Evolutionary conservation across 2,888 invertebrate species (phyloP), one percentile per base, ranked within the genome.

Genomic region (Cheilosia variabilis): DNA sequence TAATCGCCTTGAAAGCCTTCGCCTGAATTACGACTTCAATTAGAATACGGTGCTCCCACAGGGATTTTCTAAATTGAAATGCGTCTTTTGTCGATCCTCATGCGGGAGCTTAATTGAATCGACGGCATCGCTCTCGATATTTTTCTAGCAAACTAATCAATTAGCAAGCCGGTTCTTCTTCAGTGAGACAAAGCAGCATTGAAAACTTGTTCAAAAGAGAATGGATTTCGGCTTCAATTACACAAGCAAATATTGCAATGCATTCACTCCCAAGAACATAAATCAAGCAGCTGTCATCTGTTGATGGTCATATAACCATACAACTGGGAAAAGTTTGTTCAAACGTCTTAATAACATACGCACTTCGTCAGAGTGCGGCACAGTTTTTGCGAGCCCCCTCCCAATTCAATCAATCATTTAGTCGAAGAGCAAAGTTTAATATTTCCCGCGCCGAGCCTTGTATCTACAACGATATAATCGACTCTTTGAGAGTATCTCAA

Each of bases 61-160:
- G 73, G 63, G 73, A 75, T 62, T 73, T 60, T 27, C 17, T 50
- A 31, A 78, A 84, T 75, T 75, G 58, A 86, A 86, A 68, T 81
- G 86, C 71, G 75, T 84, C 63, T 4, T 27, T 41, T 62, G n/a
- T 10, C 34, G 57, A 79, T 47, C 41, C 53, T n/a, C 55, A 86
- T 86, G 86, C 86, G 76, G 86, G 81, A 80, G 62, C 81, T 76
- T 66, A 86, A 81, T 72, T 13, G 24, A 86, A 76, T 66, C 80
- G 66, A 63, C 69, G 60, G 75, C 24, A 45, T 37, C 27, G 76
- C 62, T 78, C n/a, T 45, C 7, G 65, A 37, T 47, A 17, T 62
- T 69, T 50, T 62, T 65, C 41, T 55, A 75, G 34, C 68, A 66
- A 19, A 52, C 53, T 65, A 75, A 55, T 77, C 78, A 82, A 62